Percentiles rank a stretch among this genome's conserved stretches.
Evolutionary conservation across 2,797 vertebrate species (phyloP).

Genomic region (Anniella stebbinsi): DNA sequence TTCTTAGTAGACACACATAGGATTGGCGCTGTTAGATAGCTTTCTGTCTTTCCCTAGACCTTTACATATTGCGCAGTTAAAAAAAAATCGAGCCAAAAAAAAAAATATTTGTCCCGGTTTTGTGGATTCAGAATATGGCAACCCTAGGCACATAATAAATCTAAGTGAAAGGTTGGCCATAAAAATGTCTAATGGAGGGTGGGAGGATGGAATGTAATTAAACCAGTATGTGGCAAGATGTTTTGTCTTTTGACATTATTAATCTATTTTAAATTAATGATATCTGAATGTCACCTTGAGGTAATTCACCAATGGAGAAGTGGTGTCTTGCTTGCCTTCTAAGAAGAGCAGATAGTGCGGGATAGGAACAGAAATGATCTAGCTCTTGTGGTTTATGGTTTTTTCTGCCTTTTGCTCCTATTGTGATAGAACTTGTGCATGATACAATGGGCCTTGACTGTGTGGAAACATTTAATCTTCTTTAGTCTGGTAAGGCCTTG

Average conservation of each 20-base stretch:
- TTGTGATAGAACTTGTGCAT: not conserved
- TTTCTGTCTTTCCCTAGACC: too few species aligned
- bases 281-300: conserved; percentile 7
- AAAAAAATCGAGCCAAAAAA: too few species aligned
- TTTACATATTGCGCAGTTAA: too few species aligned
- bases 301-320: not conserved
- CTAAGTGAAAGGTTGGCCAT: not conserved
- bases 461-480: not conserved
- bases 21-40: too few species aligned
- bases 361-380: not conserved
- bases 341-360: not conserved
- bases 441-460: not conserved
- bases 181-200: not conserved
- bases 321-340: not conserved
- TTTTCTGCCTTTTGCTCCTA: not conserved
- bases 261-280: conserved; percentile 8
- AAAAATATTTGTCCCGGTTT: too few species aligned
- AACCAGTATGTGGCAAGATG: not conserved
- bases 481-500: not conserved
- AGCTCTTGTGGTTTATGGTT: not conserved
- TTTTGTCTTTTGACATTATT: conserved; percentile 16
- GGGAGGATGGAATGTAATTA: not conserved
- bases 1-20: too few species aligned
- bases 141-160: not conserved
- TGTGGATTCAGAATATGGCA: too few species aligned